Evolutionary conservation across 2,113 vertebrate species (phyloP).

Genomic region (Mionectes macconnelli): DNA sequence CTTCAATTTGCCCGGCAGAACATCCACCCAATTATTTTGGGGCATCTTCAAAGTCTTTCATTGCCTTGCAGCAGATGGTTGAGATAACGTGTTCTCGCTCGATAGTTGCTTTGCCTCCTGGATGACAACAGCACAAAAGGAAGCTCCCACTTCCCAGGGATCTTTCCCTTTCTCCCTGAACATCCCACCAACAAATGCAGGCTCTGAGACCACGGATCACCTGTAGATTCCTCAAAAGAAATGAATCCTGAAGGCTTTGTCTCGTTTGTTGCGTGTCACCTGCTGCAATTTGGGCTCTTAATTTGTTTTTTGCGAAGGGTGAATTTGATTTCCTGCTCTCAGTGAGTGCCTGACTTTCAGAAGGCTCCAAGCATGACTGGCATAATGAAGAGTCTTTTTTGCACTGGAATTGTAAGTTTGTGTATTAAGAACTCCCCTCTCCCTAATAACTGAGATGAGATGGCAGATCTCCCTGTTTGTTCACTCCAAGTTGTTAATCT

Average conservation of each 20-base stretch:
- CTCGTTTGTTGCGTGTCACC: not conserved
- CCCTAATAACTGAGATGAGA: not conserved
- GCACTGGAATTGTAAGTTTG: not conserved
- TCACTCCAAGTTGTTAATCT: not conserved
- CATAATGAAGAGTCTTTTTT: not conserved
- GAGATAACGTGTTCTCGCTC: not conserved
- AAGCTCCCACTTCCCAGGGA: not conserved
- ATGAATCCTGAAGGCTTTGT: not conserved
- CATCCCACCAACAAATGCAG: not conserved
- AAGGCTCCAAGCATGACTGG: conserved; percentile 3
- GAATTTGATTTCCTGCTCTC: conserved; percentile 14
- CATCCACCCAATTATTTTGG: not conserved
- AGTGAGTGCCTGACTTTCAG: not conserved
- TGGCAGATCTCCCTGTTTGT: not conserved
- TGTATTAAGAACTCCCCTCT: not conserved
- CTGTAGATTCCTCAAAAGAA: not conserved
- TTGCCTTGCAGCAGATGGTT: not conserved
- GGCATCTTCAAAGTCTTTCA: conserved; percentile 13
- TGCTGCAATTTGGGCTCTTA: conserved; percentile 9
- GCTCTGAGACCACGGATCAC: not conserved
- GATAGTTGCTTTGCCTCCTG: not conserved
- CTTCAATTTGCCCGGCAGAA: not conserved
- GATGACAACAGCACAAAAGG: not conserved
- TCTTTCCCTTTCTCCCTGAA: not conserved
- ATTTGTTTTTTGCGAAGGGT: conserved; percentile 10